Evolutionary conservation across 1,140 invertebrate species (phyloP).

Genomic region (Hormaphis cornu): DNA sequence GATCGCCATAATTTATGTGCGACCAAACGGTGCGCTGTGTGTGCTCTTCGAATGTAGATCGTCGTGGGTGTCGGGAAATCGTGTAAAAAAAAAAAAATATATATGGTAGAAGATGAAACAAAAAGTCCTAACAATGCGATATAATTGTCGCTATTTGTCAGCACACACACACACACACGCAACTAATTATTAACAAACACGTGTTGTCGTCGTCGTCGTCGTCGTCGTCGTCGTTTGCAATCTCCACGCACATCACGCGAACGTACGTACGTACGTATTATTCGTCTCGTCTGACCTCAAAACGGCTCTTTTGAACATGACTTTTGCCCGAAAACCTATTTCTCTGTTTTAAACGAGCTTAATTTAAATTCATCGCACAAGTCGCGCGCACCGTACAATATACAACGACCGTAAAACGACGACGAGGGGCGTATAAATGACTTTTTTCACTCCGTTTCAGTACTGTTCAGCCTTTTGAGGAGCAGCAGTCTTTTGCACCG

Average conservation of each 20-base stretch:
- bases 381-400: not conserved
- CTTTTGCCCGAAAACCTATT: slow-evolving; percentile 16
- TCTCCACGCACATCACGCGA: not conserved
- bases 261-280: too few species aligned
- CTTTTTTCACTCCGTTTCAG: not conserved
- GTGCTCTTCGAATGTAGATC: too few species aligned
- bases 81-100: too few species aligned
- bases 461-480: too few species aligned
- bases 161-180: not conserved
- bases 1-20: too few species aligned
- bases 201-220: too few species aligned
- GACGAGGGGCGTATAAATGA: not conserved
- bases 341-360: not conserved
- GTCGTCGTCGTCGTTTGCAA: slow-evolving; percentile 12
- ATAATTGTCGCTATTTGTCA: not conserved
- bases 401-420: not conserved
- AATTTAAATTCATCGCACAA: slow-evolving; percentile 4
- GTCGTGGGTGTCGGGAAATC: too few species aligned
- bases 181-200: slow-evolving; percentile 10
- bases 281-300: slow-evolving; percentile 14
- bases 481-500: too few species aligned
- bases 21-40: too few species aligned
- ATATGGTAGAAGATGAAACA: too few species aligned
- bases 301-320: not conserved
- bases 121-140: slow-evolving; percentile 6